A percentile compares a stretch with the other conserved stretches of the same genome.
Conservation (phyloP, 2,113 vertebrate genomes). For the Lutjanus erythropterus region DNA sequence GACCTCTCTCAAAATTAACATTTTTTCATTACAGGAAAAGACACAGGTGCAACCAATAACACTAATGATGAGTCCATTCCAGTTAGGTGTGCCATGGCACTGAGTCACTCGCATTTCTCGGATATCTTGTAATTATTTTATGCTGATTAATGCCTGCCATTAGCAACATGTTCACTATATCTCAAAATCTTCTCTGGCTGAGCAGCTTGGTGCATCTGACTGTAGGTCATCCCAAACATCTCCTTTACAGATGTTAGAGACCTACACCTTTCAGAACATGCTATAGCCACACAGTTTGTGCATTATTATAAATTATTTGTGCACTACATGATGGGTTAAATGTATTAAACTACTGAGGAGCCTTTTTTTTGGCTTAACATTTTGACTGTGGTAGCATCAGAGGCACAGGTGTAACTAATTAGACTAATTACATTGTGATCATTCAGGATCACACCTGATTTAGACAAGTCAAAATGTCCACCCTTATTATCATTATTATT, state of each 20-base stretch:
- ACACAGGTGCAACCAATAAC: constrained; percentile 9
- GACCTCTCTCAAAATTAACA: background rate
- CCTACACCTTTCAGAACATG: background rate
- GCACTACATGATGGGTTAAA: no score
- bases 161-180: background rate
- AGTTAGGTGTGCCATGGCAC: background rate
- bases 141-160: constrained; percentile 1
- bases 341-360: background rate
- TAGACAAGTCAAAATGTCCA: background rate
- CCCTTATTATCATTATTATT: no score
- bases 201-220: background rate
- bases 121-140: constrained; percentile 10
- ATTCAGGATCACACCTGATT: background rate
- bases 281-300: background rate
- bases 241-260: background rate
- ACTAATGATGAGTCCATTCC: constrained; percentile 9
- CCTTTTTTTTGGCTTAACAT: background rate
- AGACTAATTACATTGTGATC: background rate
- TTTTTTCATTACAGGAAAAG: constrained; percentile 25
- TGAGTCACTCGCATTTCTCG: constrained; percentile 14
- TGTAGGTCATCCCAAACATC: background rate
- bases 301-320: background rate
- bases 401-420: background rate
- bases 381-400: background rate
- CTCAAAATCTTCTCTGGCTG: background rate